A percentile compares a stretch with the other conserved stretches of the same genome.
Conservation (phyloP, 2,797 vertebrate genomes). For the Sebastiscus tertius region DNA sequence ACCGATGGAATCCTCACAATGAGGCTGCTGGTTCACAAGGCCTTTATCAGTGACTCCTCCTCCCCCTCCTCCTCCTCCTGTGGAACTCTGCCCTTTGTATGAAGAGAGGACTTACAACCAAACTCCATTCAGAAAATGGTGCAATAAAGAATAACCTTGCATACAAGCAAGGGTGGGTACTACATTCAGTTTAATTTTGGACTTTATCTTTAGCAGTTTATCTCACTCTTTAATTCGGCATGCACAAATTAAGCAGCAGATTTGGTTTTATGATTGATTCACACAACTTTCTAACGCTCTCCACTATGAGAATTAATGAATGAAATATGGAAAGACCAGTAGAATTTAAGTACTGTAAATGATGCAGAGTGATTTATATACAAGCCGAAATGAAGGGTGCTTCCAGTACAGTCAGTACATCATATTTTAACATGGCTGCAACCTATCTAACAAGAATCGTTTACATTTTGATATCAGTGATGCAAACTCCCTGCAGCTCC, state of each 20-base stretch:
- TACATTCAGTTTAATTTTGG: not conserved
- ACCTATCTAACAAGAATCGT: not conserved
- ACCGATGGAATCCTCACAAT: fast-evolving
- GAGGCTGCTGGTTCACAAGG: not conserved
- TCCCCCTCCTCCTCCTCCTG: not conserved
- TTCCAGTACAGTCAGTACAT: fast-evolving
- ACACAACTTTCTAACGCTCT: not conserved
- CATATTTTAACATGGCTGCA: not conserved
- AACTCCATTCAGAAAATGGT: not conserved
- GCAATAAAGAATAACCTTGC: not conserved
- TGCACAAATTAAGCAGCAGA: not conserved
- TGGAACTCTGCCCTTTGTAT: not conserved
- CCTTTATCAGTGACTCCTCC: not conserved
- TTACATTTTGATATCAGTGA: fast-evolving
- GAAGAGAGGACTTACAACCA: not conserved
- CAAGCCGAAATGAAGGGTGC: not conserved
- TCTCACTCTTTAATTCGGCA: not conserved
- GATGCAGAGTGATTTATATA: not conserved
- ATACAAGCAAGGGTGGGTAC: fast-evolving
- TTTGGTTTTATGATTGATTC: too few species aligned
- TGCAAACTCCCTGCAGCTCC: not conserved
- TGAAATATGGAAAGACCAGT: not conserved
- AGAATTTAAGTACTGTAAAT: not conserved
- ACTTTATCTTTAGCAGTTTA: fast-evolving
- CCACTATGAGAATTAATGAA: not conserved